phyloP scores from a whole-genome alignment of 2,888 invertebrate species.

The Epicampocera succincta region DNA sequence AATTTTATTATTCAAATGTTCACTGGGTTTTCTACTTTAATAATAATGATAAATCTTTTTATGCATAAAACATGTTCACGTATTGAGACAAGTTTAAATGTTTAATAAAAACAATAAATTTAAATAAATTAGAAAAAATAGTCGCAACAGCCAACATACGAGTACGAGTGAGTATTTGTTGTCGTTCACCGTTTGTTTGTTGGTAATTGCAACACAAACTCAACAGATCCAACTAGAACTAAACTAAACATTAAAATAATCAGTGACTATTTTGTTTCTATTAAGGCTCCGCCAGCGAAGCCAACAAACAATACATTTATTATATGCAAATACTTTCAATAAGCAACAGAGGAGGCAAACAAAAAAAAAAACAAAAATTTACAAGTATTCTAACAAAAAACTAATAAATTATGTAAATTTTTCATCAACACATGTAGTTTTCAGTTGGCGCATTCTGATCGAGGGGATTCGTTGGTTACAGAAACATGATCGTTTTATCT shows the following conservation, averaged over 20 bases:
- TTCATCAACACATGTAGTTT: constrained; percentile 41
- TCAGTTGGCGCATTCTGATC: constrained; percentile 28
- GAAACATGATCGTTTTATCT: background rate
- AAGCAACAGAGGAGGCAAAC: background rate
- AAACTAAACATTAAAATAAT: constrained; percentile 21
- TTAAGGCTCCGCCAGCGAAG: background rate
- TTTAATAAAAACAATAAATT: constrained; percentile 67
- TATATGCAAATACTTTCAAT: constrained; percentile 36
- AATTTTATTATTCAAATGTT: too few species aligned
- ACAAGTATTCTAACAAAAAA: constrained; percentile 31
- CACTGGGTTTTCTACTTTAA: constrained; percentile 31
- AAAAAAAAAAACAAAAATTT: constrained; percentile 5
- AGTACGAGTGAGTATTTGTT: too few species aligned
- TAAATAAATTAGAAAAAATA: constrained; percentile 60
- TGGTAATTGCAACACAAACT: constrained; percentile 26
- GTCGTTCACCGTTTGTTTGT: background rate
- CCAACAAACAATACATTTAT: constrained; percentile 34
- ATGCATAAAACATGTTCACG: constrained; percentile 63
- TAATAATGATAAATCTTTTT: constrained; percentile 59
- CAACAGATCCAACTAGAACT: constrained; percentile 25
- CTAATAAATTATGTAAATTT: constrained; percentile 54
- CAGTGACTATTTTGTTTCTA: constrained; percentile 21
- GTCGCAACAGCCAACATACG: constrained; percentile 10
- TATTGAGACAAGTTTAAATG: constrained; percentile 60
- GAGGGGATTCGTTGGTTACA: background rate